Percentiles rank a stretch among this genome's conserved stretches.
Evolutionary conservation across 2,888 invertebrate species (phyloP).

Genomic region (Netelia virgata): DNA sequence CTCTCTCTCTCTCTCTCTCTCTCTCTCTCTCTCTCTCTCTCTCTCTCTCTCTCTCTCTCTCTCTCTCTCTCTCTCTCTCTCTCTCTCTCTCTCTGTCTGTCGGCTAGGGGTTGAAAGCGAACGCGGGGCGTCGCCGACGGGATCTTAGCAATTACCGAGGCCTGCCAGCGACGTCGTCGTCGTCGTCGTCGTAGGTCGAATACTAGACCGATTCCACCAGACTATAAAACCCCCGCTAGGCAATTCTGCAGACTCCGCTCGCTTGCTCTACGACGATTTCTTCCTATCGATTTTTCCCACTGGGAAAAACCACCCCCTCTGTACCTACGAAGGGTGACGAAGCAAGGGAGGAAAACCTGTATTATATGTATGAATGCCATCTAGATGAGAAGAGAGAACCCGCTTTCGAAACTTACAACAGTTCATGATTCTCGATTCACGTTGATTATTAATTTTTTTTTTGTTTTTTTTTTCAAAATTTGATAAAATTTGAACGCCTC

Average conservation of each 20-base stretch:
- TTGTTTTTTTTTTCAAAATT: background rate
- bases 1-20: background rate
- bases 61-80: background rate
- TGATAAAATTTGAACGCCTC: background rate
- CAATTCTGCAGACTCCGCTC: slow-evolving; percentile 48
- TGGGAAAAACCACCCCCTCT: slow-evolving; percentile 21
- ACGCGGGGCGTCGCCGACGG: slow-evolving; percentile 43
- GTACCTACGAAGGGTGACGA: background rate
- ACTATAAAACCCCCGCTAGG: slow-evolving; percentile 53
- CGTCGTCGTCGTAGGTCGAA: slow-evolving; percentile 52
- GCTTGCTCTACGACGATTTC: slow-evolving; percentile 49
- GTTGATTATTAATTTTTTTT: slow-evolving; percentile 10
- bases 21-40: background rate
- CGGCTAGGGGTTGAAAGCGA: slow-evolving; percentile 21
- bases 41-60: background rate
- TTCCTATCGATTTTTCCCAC: slow-evolving; percentile 59
- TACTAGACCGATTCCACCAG: slow-evolving; percentile 41
- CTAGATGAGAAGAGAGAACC: slow-evolving; percentile 35
- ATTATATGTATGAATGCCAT: slow-evolving; percentile 40
- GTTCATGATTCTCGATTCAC: slow-evolving; percentile 18
- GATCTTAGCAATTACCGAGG: slow-evolving; percentile 62
- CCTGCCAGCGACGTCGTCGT: slow-evolving; percentile 60
- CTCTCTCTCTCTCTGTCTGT: background rate
- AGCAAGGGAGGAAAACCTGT: background rate
- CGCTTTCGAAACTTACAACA: slow-evolving; percentile 12